Evolutionary conservation across 1,140 invertebrate genomes (phyloP).

Genomic region (Akabosia matsudoensis): DNA sequence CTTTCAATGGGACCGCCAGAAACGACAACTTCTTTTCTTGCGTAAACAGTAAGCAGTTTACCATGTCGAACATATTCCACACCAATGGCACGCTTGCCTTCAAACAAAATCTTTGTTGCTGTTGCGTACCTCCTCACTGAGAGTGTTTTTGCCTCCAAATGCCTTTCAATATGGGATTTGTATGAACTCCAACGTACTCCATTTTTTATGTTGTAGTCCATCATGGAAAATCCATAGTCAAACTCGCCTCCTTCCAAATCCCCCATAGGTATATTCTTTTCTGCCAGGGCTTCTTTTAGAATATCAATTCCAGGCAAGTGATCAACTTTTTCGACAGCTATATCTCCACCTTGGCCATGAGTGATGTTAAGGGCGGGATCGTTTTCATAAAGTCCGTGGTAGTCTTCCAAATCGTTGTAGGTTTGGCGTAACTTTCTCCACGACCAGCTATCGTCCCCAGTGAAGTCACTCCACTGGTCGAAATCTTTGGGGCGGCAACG

Average conservation of each 20-base stretch:
- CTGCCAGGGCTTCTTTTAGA: conserved; percentile 8
- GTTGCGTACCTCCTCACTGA: conserved; percentile 28
- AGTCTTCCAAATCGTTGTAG: neutral
- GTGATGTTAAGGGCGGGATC: too few relatives aligned
- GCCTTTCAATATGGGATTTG: conserved; percentile 29
- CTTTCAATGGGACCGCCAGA: conserved; percentile 51
- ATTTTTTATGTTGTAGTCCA: conserved; percentile 15
- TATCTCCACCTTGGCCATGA: conserved; percentile 28
- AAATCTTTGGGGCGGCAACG: conserved; percentile 68
- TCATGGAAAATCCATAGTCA: conserved; percentile 16
- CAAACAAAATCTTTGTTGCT: conserved; percentile 18
- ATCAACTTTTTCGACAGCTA: neutral
- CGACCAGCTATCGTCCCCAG: neutral
- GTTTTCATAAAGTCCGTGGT: conserved; percentile 1
- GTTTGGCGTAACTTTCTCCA: neutral
- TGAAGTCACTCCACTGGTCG: conserved; percentile 60
- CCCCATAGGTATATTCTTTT: conserved; percentile 15
- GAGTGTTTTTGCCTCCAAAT: conserved; percentile 27
- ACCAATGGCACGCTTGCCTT: conserved; percentile 26
- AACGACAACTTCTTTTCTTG: conserved; percentile 49
- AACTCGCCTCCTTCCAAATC: conserved; percentile 29
- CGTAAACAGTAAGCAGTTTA: conserved; percentile 8
- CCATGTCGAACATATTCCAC: conserved; percentile 33
- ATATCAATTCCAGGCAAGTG: neutral
- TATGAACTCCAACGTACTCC: conserved; percentile 29